Base-by-base conservation (phyloP, 2,888 invertebrate species). In the Drosophila lutescens region DNA sequence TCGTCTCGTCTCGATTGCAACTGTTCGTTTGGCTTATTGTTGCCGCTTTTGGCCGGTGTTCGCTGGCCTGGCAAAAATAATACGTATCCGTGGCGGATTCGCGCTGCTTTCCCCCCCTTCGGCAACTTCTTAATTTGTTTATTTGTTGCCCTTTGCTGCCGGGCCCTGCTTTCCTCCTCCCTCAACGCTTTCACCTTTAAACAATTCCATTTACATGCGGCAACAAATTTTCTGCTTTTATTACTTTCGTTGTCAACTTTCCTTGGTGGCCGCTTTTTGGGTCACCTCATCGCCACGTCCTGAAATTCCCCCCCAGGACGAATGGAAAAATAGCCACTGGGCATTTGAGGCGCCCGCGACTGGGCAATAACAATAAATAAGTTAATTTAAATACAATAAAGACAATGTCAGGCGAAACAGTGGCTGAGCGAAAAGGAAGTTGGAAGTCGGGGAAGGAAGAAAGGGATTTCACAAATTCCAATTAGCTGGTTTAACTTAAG, bases 311-410 rank as follows among this genome's bases (percentile, higher is more conserved):
- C n/a, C 53, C 4, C 17, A 10, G 13, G 15, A 26, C 30, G 15
- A 30, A 23, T 36, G 26, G 20, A 2, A n/a, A 30, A 34, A 12
- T 40, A n/a, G 46, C 30, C 46, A 23, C 32, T 62, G 80, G 44
- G 62, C 74, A 32, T 61, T 74, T 68, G 62, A 61, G 50, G 71
- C 43, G 41, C 36, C 49, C 61, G 47, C 58, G 67, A 49, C 56
- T 44, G 50, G 74, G 72, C 65, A 67, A 78, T 84, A 77, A 86
- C 86, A 77, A 86, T 85, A 85, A 88, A 88, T 88, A 88, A 85
- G 88, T 85, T 85, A 80, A 85, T 85, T 88, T 88, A 79, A 88
- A 85, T 86, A 88, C 81, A 84, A 88, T 85, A 88, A 85, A 88
- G 78, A 88, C 76, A 85, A 88, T 86, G 78, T 66, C 74, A 26